A percentile compares a stretch with the other conserved stretches of the same genome.
Conservation (phyloP, 2,888 invertebrate genomes). For the Ecliptopera silaceata region DNA sequence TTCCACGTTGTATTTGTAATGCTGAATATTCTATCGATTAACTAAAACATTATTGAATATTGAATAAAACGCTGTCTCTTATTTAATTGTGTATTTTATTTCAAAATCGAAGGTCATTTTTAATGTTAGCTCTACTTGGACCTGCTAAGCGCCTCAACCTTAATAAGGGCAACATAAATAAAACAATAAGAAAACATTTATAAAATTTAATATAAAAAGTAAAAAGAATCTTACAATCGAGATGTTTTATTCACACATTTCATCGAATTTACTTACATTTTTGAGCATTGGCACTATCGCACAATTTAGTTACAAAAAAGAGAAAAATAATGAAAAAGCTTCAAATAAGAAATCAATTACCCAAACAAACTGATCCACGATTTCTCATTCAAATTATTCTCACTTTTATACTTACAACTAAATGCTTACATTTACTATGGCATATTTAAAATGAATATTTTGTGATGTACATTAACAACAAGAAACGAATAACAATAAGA, state of each 20-base stretch:
- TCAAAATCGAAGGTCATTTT: background rate
- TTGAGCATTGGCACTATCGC: slow-evolving; percentile 47
- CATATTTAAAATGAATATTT: slow-evolving; percentile 58
- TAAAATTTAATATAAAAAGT: slow-evolving; percentile 24
- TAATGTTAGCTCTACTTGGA: background rate
- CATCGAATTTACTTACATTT: slow-evolving; percentile 13
- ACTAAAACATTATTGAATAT: slow-evolving; percentile 77
- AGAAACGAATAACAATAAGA: slow-evolving; percentile 44
- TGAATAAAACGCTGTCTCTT: slow-evolving; percentile 82
- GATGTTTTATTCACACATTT: slow-evolving; percentile 19
- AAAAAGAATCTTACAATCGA: slow-evolving; percentile 9
- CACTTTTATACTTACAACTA: slow-evolving; percentile 58
- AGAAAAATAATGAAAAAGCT: slow-evolving; percentile 62
- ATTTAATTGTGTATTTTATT: slow-evolving; percentile 64
- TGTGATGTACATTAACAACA: slow-evolving; percentile 41
- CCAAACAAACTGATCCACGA: slow-evolving; percentile 49
- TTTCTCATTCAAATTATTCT: slow-evolving; percentile 80
- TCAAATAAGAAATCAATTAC: slow-evolving; percentile 75
- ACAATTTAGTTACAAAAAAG: slow-evolving; percentile 35
- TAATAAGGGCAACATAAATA: slow-evolving; percentile 27
- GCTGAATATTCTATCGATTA: slow-evolving; percentile 81
- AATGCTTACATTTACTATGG: slow-evolving; percentile 79
- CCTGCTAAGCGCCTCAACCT: background rate
- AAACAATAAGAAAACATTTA: slow-evolving; percentile 20
- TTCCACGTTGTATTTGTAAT: slow-evolving; percentile 82